These are phyloP conservation scores for Carassius carassius DNA, from an alignment of 2,113 vertebrate genomes.

Conservation along the genomic window DNA sequence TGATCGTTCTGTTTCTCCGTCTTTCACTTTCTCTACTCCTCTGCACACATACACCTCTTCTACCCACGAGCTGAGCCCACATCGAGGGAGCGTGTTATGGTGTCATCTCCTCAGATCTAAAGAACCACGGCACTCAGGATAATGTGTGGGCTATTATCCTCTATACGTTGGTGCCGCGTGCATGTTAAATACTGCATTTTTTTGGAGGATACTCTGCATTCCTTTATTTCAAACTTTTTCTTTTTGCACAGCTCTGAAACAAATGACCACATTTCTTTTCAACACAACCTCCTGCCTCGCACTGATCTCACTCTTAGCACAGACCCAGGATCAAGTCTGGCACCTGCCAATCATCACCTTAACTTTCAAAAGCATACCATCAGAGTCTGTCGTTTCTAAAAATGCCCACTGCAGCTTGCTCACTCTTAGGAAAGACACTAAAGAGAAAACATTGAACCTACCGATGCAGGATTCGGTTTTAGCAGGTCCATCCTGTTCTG, in stretches of 20 bases:
- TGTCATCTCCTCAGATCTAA: conserved; percentile 54
- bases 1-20: conserved; percentile 39
- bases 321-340: conserved; percentile 22
- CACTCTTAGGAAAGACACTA: not conserved
- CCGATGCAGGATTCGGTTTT: not conserved
- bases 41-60: conserved; percentile 47
- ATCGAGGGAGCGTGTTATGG: conserved; percentile 53
- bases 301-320: not conserved
- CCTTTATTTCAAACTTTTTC: conserved; percentile 22
- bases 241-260: not conserved
- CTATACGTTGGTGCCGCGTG: not conserved
- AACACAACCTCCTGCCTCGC: not conserved
- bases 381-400: not conserved
- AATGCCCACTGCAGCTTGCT: not conserved
- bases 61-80: conserved; percentile 58
- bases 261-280: conserved; percentile 9
- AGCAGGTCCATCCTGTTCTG: not conserved
- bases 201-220: conserved; percentile 19
- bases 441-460: not conserved
- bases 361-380: conserved; percentile 16
- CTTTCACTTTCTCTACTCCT: conserved; percentile 48
- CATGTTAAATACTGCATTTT: not conserved
- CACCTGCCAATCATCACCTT: conserved; percentile 41
- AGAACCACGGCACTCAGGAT: conserved; percentile 39
- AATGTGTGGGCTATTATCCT: conserved; percentile 43